Evolutionary conservation across 2,113 vertebrate genomes (phyloP).

Genomic region (Bufo bufo): DNA sequence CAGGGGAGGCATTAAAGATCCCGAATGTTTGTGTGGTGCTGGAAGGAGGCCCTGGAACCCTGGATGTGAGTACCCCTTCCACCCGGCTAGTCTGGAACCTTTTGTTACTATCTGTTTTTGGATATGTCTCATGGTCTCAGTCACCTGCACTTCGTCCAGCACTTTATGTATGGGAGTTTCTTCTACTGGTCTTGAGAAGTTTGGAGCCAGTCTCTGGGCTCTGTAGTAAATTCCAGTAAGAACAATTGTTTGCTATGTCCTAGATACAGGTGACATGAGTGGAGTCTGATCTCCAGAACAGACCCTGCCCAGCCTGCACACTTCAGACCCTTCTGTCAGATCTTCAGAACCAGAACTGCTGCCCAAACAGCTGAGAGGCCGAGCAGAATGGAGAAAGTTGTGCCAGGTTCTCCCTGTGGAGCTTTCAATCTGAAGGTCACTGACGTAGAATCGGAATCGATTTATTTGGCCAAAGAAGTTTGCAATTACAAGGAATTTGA

Average conservation of each 20-base stretch:
- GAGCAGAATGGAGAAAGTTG: too few relatives aligned
- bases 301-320: too few relatives aligned
- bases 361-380: too few relatives aligned
- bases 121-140: background rate
- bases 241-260: background rate
- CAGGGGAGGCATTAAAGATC: constrained; percentile 66
- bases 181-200: background rate
- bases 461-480: too few relatives aligned
- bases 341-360: too few relatives aligned
- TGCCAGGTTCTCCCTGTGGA: too few relatives aligned
- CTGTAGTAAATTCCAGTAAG: background rate
- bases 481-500: too few relatives aligned
- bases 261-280: background rate
- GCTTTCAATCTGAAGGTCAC: too few relatives aligned
- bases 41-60: constrained; percentile 79
- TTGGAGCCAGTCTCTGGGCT: background rate
- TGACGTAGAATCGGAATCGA: too few relatives aligned
- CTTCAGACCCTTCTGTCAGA: too few relatives aligned
- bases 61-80: constrained; percentile 70
- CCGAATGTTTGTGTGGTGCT: constrained; percentile 80
- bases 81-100: background rate
- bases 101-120: too few relatives aligned
- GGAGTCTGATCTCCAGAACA: background rate
- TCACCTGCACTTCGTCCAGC: background rate
- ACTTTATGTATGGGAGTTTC: background rate